A percentile compares a stretch with the other conserved stretches of the same genome.
Conservation (phyloP, 2,797 vertebrate species). For the Sebastes itinus region DNA sequence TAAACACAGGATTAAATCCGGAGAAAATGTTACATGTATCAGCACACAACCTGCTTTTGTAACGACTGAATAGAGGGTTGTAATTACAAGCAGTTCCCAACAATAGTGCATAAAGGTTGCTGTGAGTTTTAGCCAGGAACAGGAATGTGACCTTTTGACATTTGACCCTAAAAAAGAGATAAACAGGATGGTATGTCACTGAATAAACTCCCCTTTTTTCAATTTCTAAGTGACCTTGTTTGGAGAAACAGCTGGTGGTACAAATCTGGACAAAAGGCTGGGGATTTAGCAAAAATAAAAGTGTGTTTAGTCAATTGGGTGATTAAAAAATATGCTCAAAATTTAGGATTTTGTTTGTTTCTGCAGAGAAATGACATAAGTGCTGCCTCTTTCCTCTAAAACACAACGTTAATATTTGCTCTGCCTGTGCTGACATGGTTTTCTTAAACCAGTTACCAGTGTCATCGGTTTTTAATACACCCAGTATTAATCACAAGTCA, state of each 20-base stretch:
- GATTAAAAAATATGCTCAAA: background rate
- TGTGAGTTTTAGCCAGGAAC: slow-evolving; percentile 54
- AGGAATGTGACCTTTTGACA: slow-evolving; percentile 81
- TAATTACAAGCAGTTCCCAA: slow-evolving; percentile 28
- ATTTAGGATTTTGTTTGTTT: background rate
- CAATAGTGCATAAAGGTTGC: slow-evolving; percentile 34
- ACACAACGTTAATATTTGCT: slow-evolving; percentile 10
- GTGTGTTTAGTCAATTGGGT: background rate
- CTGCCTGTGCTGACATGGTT: background rate
- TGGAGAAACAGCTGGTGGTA: background rate
- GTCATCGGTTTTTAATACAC: background rate
- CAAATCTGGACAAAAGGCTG: background rate
- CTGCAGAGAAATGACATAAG: background rate
- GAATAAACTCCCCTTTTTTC: slow-evolving; percentile 36
- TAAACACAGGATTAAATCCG: background rate
- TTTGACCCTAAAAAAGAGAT: slow-evolving; percentile 68
- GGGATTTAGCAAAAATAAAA: background rate
- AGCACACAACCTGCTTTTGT: background rate
- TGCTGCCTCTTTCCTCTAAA: background rate
- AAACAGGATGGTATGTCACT: slow-evolving; percentile 61
- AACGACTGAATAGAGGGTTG: background rate
- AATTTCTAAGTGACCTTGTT: background rate
- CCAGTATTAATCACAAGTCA: slow-evolving; percentile 26
- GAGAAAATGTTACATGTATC: background rate
- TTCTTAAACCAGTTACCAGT: background rate